Conservation (phyloP, 2,113 vertebrate species). For the Synodontis membranacea region DNA sequence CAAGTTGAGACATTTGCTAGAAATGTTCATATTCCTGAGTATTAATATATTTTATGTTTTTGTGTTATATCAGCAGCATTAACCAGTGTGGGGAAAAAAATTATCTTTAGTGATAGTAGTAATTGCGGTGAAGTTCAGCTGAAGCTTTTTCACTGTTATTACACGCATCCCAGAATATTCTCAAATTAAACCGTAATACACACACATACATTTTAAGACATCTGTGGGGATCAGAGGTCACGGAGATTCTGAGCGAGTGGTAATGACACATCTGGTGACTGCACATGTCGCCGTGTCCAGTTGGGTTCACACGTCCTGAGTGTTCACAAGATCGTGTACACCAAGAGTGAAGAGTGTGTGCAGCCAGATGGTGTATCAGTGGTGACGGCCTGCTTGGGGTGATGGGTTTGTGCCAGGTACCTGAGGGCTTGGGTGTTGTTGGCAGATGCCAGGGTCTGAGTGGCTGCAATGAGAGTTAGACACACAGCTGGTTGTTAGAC, state of each 20-base stretch:
- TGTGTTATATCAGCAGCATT: neutral
- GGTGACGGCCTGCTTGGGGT: slow-evolving; percentile 64
- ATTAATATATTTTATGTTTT: neutral
- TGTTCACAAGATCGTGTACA: slow-evolving; percentile 38
- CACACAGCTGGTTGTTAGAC: slow-evolving; percentile 62
- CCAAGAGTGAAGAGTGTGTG: slow-evolving; percentile 24
- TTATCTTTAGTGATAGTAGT: neutral
- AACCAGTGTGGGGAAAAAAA: neutral
- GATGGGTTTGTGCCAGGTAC: slow-evolving; percentile 63
- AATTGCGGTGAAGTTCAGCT: neutral
- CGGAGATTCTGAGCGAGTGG: slow-evolving; percentile 56
- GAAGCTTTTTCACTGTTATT: neutral
- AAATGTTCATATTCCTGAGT: neutral
- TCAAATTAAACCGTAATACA: neutral
- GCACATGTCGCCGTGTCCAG: slow-evolving; percentile 27
- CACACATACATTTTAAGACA: slow-evolving; percentile 53
- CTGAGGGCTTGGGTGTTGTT: slow-evolving; percentile 58
- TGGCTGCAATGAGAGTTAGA: slow-evolving; percentile 46
- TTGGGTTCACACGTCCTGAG: slow-evolving; percentile 54
- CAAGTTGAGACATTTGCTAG: neutral
- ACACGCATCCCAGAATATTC: neutral
- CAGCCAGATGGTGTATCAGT: slow-evolving; percentile 68
- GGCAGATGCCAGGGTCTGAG: slow-evolving; percentile 70
- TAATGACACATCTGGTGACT: slow-evolving; percentile 70
- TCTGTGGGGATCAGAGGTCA: slow-evolving; percentile 67